A percentile compares a stretch with the other conserved stretches of the same genome.
Conservation (phyloP, 35 echinoderm and acorn worm genomes). For the Nesometra sesokonis region DNA sequence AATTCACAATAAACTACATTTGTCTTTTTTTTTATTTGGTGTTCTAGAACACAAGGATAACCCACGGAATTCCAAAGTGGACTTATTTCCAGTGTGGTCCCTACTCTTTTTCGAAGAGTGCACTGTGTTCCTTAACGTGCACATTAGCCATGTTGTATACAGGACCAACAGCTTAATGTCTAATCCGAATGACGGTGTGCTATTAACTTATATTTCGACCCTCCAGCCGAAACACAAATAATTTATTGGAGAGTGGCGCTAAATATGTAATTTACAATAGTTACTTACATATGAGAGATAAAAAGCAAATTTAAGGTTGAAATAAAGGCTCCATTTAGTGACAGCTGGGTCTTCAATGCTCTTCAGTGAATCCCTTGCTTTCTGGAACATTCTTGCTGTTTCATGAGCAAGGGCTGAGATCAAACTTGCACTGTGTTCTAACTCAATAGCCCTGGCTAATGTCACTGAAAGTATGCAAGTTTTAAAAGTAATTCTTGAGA, state of each 20-base stretch:
- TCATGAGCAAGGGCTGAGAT: constrained; percentile 68
- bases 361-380: constrained; percentile 53
- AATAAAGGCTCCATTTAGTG: constrained; percentile 87
- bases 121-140: no score
- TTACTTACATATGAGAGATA: constrained; percentile 92
- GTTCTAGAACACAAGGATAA: no score
- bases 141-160: no score
- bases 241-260: no score
- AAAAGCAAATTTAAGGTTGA: constrained; percentile 70
- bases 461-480: constrained; percentile 51
- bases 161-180: no score
- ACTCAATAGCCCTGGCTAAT: constrained; percentile 74
- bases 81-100: no score
- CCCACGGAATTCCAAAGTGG: no score
- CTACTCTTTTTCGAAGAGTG: no score
- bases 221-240: no score
- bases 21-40: no score
- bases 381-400: constrained; percentile 66
- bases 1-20: neutral
- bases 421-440: constrained; percentile 64
- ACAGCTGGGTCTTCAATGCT: constrained; percentile 77
- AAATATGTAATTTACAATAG: neutral
- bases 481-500: neutral
- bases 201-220: no score
- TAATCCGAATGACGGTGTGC: no score